A percentile compares a stretch with the other conserved stretches of the same genome.
Evolutionary conservation across 2,888 invertebrate genomes (phyloP).

Genomic region (Xestia sexstrigata): DNA sequence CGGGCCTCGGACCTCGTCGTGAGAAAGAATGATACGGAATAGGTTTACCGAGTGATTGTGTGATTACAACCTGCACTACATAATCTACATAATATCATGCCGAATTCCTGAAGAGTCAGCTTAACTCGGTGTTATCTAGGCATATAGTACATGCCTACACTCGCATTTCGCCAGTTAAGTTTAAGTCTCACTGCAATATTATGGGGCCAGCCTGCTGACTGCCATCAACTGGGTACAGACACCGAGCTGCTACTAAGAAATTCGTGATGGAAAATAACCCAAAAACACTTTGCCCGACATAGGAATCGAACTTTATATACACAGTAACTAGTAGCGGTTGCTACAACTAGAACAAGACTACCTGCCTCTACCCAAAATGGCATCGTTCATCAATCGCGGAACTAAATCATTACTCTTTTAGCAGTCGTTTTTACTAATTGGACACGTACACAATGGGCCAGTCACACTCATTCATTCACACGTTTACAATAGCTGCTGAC

Average conservation of each 20-base stretch:
- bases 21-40: not conserved
- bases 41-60: not conserved
- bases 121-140: not conserved
- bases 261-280: not conserved
- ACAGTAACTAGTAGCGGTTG: not conserved
- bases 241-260: not conserved
- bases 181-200: not conserved
- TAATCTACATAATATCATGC: not conserved
- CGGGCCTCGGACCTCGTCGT: not conserved
- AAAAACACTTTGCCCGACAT: not conserved
- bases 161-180: not conserved
- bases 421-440: not conserved
- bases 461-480: not conserved
- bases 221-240: not conserved
- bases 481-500: not conserved
- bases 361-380: not conserved
- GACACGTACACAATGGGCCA: not conserved
- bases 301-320: not conserved
- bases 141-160: not conserved
- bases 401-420: slow-evolving; percentile 11
- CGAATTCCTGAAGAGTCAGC: not conserved
- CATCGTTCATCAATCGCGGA: slow-evolving; percentile 19
- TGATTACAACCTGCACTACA: not conserved
- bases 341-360: not conserved
- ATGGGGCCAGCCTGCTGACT: not conserved